Base-by-base conservation (phyloP, 37 sponge, comb jelly and placozoan species). In the Halichondria panicea region DNA sequence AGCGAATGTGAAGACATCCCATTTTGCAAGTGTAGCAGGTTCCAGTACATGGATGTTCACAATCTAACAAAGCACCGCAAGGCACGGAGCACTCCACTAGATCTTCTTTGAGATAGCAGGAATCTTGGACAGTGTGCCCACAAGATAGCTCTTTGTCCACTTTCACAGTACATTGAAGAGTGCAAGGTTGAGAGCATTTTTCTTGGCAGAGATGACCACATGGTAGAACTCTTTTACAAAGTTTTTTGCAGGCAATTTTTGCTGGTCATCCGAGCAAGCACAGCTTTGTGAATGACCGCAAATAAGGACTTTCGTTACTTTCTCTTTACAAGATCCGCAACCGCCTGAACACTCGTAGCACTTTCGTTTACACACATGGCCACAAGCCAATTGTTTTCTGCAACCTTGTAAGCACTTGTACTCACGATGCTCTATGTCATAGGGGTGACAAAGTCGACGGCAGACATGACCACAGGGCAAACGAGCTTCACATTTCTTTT, bases 141-240 rank as follows among this genome's bases (percentile, higher is more conserved):
- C 95, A 94, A 6, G 74, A 59, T 0, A 90, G 84, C 11, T 1
- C 6, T 32, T 79, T 81, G 7, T 42, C 35, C 24, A 83, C 73
- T 9, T 34, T 34, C 5, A 34, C 65, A 1, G 28, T 4, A 55
- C 95, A 94, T 27, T 40, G 57, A 0, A 22, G 34, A 30, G 72
- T 46, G 66, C 87, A 84, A 31, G 90, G 81, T 66, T 72, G 43
- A 38, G 75, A 81, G 71, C 96, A 96, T 41, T 3, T 28, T 15
- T 77, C 59, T 43, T 70, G 78, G 50, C 96, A 96, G 8, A 54
- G 46, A 71, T 96, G 92, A n/a, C 92, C 90, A 89, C 96, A 96
- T 3, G 37, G 72, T 34, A 87, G 79, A 28, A 62, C 19, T 55
- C 66, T 78, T 0, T 56, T 42, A 75, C 96, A 96, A 13, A 75